A percentile compares a stretch with the other conserved stretches of the same genome.
These are phyloP conservation scores for Erithacus rubecula DNA, from an alignment of 2,797 vertebrate genomes.

Conservation along the genomic window DNA sequence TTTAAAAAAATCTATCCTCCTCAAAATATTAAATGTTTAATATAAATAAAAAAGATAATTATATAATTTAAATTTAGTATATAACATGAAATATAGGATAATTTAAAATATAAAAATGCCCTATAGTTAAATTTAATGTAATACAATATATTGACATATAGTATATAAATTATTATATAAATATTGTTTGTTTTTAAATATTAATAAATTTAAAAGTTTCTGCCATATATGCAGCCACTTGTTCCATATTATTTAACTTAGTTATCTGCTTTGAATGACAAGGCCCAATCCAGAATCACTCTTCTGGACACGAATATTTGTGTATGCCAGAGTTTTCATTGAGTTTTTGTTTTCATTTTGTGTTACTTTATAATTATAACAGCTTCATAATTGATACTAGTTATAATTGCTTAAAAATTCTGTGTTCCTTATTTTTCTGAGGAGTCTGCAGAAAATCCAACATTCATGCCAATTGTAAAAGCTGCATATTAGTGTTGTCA, in stretches of 20 bases:
- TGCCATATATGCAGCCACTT: neutral
- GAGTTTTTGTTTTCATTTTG: neutral
- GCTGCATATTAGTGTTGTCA: neutral
- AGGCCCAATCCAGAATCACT: neutral
- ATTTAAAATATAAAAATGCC: neutral
- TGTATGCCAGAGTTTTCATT: neutral
- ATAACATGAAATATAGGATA: neutral
- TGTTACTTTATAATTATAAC: neutral
- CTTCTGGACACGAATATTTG: neutral
- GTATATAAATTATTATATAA: neutral
- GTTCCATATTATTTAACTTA: neutral
- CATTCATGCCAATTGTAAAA: neutral
- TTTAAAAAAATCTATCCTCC: neutral
- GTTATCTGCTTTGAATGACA: neutral
- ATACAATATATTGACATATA: neutral
- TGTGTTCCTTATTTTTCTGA: neutral
- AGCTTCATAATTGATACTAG: neutral
- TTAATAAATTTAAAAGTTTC: neutral
- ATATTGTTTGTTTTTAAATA: neutral
- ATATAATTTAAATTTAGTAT: neutral
- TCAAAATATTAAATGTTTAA: neutral
- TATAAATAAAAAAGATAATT: neutral
- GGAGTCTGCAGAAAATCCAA: neutral
- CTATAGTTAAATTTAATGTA: neutral
- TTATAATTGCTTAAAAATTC: neutral